Base-by-base conservation (phyloP, 2,888 invertebrate genomes). In the Argyresthia goedartella region DNA sequence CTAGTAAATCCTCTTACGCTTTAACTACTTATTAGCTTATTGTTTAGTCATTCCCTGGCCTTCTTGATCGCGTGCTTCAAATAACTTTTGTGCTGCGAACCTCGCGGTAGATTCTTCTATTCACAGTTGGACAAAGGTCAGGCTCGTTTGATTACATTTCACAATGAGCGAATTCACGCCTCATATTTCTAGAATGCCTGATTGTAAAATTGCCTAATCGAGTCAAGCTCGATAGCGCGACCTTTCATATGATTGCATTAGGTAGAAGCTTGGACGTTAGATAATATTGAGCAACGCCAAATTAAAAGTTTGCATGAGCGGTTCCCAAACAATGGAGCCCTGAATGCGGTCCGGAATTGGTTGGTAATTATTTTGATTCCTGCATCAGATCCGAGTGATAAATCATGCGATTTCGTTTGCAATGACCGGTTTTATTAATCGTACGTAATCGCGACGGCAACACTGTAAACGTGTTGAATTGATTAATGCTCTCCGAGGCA, bases 401-500 rank as follows among this genome's bases (percentile, higher is more conserved):
- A 81, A 81, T 82, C 78, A 81, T 70, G 63, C 62, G 63, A 64
- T 74, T 73, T 70, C 67, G 64, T 63, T 63, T 63, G 64, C 62
- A 63, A 56, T 64, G 69, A 66, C 70, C 64, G 65, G 65, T 64
- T 75, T 69, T 67, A 73, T 75, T 72, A 73, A 75, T 75, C 69
- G 71, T 66, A 50, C 53, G 74, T 72, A 76, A 78, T 76, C 75
- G 72, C 65, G 68, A 69, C 64, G 67, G 65, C 64, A 66, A 60
- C 65, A 64, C 71, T 66, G 71, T 69, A 69, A 77, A 81, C 75
- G 80, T 76, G 78, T 73, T 79, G 76, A 80, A 73, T 72, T 81
- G 81, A 84, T 82, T 81, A 81, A 81, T 81, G 76, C 69, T 60
- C 58, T 64, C 64, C 64, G 71, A 74, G 75, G 78, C 73, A 72